phyloP scores from a whole-genome alignment of 35 echinoderm and acorn worm genomes.

The Strongylocentrotus purpuratus region DNA sequence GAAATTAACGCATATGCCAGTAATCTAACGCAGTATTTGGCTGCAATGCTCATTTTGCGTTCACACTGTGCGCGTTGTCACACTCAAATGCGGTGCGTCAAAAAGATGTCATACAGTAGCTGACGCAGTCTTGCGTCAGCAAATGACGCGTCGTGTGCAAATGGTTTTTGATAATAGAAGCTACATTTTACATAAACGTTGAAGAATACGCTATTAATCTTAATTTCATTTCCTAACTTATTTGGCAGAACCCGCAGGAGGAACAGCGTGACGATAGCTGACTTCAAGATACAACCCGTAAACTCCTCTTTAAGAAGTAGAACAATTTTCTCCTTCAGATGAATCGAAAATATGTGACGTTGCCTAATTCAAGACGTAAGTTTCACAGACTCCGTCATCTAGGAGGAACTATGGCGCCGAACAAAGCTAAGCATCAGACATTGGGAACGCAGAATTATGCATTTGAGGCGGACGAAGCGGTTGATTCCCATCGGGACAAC shows the following conservation, averaged over 20 bases:
- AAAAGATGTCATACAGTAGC: too few relatives aligned
- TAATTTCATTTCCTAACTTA: background rate
- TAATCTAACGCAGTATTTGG: too few relatives aligned
- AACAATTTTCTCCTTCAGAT: background rate
- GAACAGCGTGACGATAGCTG: background rate
- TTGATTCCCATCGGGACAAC: background rate
- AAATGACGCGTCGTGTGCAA: too few relatives aligned
- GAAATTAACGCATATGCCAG: too few relatives aligned
- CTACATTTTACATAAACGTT: too few relatives aligned
- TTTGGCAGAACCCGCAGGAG: background rate
- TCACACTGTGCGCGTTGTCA: too few relatives aligned
- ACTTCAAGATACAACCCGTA: background rate
- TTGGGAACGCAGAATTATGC: background rate
- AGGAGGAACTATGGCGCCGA: background rate
- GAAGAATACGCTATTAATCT: too few relatives aligned
- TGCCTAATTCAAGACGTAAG: background rate
- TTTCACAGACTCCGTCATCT: background rate
- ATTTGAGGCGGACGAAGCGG: background rate
- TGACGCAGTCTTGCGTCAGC: too few relatives aligned
- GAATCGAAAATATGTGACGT: background rate
- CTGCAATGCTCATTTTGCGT: too few relatives aligned
- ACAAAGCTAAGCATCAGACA: background rate
- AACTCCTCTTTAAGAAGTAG: background rate
- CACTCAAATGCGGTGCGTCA: too few relatives aligned
- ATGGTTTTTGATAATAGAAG: too few relatives aligned